phyloP scores from a whole-genome alignment of 2,113 vertebrate genomes.

The Heterocephalus glaber region DNA sequence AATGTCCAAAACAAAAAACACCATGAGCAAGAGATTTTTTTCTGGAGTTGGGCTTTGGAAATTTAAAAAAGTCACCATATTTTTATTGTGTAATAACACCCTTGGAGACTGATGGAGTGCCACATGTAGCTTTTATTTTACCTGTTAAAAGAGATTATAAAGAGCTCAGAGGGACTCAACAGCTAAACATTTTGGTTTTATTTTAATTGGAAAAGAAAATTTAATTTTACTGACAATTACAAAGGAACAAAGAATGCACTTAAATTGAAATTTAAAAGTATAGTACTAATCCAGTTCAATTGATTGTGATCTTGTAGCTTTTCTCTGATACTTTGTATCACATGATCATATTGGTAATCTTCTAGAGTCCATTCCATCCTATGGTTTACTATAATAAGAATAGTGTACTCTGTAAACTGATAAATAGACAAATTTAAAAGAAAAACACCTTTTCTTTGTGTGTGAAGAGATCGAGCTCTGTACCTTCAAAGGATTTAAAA shows the following conservation, averaged over 20 bases:
- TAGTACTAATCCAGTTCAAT: slow-evolving; percentile 59
- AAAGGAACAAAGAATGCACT: slow-evolving; percentile 58
- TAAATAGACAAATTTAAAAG: slow-evolving; percentile 54
- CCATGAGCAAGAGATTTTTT: neutral
- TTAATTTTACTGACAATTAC: slow-evolving; percentile 77
- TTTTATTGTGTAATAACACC: slow-evolving; percentile 69
- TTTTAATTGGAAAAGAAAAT: slow-evolving; percentile 71
- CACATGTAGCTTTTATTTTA: slow-evolving; percentile 72
- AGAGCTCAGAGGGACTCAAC: slow-evolving; percentile 63
- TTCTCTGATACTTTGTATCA: slow-evolving; percentile 58
- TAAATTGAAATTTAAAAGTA: slow-evolving; percentile 73
- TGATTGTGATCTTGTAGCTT: slow-evolving; percentile 57
- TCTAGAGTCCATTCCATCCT: slow-evolving; percentile 49
- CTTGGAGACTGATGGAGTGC: slow-evolving; percentile 69
- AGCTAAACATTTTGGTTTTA: slow-evolving; percentile 73
- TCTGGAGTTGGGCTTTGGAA: slow-evolving; percentile 49
- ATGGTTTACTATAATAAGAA: slow-evolving; percentile 52
- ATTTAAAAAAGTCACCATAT: slow-evolving; percentile 4
- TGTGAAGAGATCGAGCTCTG: slow-evolving; percentile 59
- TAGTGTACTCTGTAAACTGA: slow-evolving; percentile 7
- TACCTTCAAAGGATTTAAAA: slow-evolving; percentile 71
- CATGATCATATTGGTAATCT: slow-evolving; percentile 29
- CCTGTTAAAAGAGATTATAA: slow-evolving; percentile 73
- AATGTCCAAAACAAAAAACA: neutral
- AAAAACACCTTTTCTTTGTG: neutral